phyloP scores from a whole-genome alignment of 2,113 vertebrate species.

The Fregetta grallaria region DNA sequence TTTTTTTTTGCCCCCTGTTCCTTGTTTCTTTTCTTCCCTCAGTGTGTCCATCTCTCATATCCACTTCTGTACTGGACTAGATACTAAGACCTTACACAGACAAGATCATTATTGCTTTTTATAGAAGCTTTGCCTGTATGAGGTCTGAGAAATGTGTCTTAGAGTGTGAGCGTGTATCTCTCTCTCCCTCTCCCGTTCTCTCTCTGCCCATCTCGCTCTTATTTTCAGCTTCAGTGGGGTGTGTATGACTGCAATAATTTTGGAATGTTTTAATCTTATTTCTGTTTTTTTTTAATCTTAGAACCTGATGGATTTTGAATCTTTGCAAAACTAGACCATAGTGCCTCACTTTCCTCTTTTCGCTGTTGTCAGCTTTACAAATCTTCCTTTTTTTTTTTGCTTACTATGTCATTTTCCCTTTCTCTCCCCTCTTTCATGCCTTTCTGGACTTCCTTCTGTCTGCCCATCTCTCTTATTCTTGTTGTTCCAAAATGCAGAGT shows the following conservation, averaged over 20 bases:
- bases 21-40: background rate
- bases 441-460: background rate
- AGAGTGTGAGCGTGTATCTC: background rate
- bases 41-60: background rate
- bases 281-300: background rate
- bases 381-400: background rate
- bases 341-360: background rate
- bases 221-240: slow-evolving; percentile 3
- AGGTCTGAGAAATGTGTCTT: background rate
- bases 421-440: background rate
- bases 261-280: background rate
- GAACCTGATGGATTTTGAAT: background rate
- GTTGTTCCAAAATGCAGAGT: background rate
- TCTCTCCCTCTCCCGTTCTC: background rate
- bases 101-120: background rate
- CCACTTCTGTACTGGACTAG: background rate
- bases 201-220: background rate
- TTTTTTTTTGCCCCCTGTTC: background rate
- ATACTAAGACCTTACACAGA: background rate
- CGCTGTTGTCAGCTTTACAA: background rate
- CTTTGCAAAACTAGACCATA: background rate
- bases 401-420: background rate
- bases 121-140: background rate
- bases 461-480: background rate
- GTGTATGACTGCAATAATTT: background rate